Conservation (phyloP, 2,797 vertebrate genomes). For the Monodelphis domestica region DNA sequence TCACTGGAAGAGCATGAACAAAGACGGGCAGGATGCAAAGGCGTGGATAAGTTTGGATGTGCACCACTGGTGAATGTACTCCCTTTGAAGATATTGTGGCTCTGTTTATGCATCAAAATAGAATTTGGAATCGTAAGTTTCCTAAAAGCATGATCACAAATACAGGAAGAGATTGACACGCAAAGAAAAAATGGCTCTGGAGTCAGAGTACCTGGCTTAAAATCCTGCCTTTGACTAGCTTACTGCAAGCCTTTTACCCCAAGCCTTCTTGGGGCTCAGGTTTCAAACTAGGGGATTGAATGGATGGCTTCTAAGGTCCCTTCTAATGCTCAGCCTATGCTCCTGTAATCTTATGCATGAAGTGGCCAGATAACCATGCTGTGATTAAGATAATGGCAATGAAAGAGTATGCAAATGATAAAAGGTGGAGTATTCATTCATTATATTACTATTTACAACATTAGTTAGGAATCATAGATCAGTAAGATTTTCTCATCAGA, state of each 20-base stretch:
- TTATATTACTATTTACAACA: background rate
- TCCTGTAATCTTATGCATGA: background rate
- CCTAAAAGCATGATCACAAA: background rate
- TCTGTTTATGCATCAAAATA: no score
- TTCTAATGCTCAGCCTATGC: background rate
- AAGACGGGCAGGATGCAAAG: background rate
- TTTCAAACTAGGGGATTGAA: background rate
- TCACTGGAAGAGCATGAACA: background rate
- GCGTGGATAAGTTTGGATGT: background rate
- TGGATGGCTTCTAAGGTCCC: background rate
- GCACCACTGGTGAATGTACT: background rate
- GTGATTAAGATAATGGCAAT: background rate
- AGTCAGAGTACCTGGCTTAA: background rate
- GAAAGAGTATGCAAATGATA: background rate
- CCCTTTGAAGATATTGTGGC: background rate
- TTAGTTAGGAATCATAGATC: background rate
- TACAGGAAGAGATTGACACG: background rate
- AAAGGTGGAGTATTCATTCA: background rate
- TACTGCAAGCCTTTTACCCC: background rate
- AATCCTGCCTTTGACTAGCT: background rate
- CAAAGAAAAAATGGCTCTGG: background rate
- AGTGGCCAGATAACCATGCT: background rate
- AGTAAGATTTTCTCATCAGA: background rate
- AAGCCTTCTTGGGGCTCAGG: background rate
- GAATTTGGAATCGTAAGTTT: background rate